phyloP scores from a whole-genome alignment of 2,888 invertebrate genomes.

The Oeneis ivallda region DNA sequence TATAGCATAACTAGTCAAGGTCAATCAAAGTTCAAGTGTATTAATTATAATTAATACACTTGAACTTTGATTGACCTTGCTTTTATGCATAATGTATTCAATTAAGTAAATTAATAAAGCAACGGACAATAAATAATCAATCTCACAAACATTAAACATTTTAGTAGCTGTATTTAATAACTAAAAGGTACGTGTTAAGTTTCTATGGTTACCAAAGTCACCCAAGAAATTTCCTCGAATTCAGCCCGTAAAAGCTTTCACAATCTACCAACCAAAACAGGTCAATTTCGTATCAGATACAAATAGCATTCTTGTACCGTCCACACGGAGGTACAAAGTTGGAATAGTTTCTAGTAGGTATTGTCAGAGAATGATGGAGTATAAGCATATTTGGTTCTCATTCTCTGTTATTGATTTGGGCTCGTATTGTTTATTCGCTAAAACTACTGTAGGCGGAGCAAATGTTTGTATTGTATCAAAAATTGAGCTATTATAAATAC shows the following conservation, averaged over 20 bases:
- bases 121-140: no score
- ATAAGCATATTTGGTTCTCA: conserved; percentile 3
- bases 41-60: no score
- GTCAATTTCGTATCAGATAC: neutral
- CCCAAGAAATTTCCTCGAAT: neutral
- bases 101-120: neutral
- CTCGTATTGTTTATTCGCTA: conserved; percentile 3
- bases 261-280: neutral
- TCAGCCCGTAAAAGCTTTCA: neutral
- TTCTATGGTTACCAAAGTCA: neutral
- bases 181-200: conserved; percentile 8
- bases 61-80: neutral
- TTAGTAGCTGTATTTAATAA: neutral
- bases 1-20: no score
- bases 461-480: conserved; percentile 11
- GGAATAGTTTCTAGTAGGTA: conserved; percentile 4
- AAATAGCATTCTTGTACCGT: conserved; percentile 2
- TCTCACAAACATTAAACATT: neutral
- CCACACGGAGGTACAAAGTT: neutral
- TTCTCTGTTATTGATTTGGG: conserved; percentile 19
- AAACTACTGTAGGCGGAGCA: conserved; percentile 1
- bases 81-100: neutral
- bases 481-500: neutral
- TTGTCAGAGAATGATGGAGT: conserved; percentile 3
- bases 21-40: no score